phyloP scores from a whole-genome alignment of 2,113 vertebrate genomes.

The Pseudopipra pipra region DNA sequence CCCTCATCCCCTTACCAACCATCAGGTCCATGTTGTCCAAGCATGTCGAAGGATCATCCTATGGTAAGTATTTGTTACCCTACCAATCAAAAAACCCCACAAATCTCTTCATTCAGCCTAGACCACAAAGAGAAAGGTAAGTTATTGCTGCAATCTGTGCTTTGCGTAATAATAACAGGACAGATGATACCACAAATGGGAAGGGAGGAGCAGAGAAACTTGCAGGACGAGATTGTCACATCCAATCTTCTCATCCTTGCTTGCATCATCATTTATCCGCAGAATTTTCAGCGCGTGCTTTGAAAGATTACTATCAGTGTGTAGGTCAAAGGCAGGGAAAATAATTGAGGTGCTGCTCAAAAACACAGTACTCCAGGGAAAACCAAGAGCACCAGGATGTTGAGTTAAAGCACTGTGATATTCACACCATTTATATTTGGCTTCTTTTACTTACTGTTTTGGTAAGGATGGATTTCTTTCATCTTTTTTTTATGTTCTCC shows the following conservation, averaged over 20 bases:
- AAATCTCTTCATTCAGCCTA: neutral
- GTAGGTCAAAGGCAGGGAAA: neutral
- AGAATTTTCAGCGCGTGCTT: neutral
- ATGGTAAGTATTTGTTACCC: constrained; percentile 77
- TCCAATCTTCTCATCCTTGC: neutral
- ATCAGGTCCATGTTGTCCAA: constrained; percentile 92
- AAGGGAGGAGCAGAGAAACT: constrained; percentile 27
- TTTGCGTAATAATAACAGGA: neutral
- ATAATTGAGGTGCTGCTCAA: neutral
- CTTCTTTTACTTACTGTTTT: neutral
- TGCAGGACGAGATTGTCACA: neutral
- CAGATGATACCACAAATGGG: neutral
- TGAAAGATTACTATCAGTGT: neutral
- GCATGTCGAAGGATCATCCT: constrained; percentile 82
- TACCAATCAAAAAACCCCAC: neutral
- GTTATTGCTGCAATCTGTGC: neutral
- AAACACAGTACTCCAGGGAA: neutral
- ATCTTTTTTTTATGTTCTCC: neutral
- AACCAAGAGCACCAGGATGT: neutral
- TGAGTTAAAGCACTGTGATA: neutral
- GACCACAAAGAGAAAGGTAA: neutral
- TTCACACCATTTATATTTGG: neutral
- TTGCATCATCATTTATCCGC: neutral
- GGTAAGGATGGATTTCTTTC: neutral
- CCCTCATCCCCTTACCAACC: constrained; percentile 90